Conservation (phyloP, 2,113 vertebrate species). For the Dipodomys ordii region DNA sequence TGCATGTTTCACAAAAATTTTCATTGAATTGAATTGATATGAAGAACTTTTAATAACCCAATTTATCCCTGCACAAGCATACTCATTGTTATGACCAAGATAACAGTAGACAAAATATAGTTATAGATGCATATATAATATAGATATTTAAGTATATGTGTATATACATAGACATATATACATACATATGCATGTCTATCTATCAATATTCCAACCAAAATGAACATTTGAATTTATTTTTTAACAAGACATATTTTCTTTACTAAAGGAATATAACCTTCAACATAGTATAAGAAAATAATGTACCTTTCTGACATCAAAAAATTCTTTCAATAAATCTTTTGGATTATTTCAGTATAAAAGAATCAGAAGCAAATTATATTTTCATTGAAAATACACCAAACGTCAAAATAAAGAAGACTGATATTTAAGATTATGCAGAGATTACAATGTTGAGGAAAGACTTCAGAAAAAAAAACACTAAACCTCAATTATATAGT, state of each 20-base stretch:
- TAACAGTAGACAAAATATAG: not conserved
- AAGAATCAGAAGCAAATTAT: conserved; percentile 68
- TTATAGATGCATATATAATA: not conserved
- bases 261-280: conserved; percentile 25
- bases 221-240: not conserved
- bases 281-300: conserved; percentile 55
- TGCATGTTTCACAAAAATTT: conserved; percentile 45
- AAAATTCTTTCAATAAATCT: conserved; percentile 57
- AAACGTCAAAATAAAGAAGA: conserved; percentile 47
- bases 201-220: not conserved
- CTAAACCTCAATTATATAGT: conserved; percentile 11
- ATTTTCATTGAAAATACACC: conserved; percentile 32
- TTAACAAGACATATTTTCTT: conserved; percentile 47
- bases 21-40: not conserved
- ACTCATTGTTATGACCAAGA: not conserved
- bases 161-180: not conserved
- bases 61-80: not conserved
- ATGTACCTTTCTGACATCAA: conserved; percentile 65
- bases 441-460: conserved; percentile 5
- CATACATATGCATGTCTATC: not conserved
- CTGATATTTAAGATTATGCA: conserved; percentile 32
- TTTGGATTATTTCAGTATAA: conserved; percentile 47
- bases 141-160: too few species aligned
- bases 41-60: not conserved
- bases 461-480: conserved; percentile 53